phyloP scores from a whole-genome alignment of 1,140 invertebrate species.

The Sinonovacula constricta region DNA sequence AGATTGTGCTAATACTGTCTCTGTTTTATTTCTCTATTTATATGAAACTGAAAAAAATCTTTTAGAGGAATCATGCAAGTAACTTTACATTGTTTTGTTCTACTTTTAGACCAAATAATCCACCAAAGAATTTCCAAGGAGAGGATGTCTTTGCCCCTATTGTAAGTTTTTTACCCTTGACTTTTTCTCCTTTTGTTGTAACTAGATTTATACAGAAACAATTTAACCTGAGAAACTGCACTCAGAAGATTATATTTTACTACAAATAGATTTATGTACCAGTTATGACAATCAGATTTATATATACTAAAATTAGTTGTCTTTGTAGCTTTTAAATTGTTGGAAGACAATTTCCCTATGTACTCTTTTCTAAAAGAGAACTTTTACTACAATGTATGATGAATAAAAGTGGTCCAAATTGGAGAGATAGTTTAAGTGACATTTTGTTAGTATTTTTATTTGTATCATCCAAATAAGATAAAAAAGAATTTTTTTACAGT shows the following conservation, averaged over 20 bases:
- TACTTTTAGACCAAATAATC: conserved; percentile 64
- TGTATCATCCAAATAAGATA: too few relatives aligned
- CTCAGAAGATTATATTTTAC: background rate
- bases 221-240: background rate
- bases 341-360: too few relatives aligned
- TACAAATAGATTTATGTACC: background rate
- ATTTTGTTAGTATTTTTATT: too few relatives aligned
- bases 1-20: background rate
- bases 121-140: conserved; percentile 72
- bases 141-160: conserved; percentile 68
- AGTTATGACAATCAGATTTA: too few relatives aligned
- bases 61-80: background rate
- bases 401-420: too few relatives aligned
- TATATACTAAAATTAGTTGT: too few relatives aligned
- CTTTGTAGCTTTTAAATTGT: too few relatives aligned
- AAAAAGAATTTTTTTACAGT: too few relatives aligned
- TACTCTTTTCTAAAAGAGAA: too few relatives aligned
- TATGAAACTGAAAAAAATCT: background rate
- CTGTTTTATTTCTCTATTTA: background rate
- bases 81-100: conserved; percentile 1
- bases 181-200: background rate
- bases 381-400: too few relatives aligned
- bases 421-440: too few relatives aligned
- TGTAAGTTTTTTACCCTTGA: conserved; percentile 57
- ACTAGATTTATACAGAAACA: background rate